Evolutionary conservation across 2,888 invertebrate species (phyloP), one percentile per base, ranked within the genome.

Genomic region (Peribatodes rhomboidaria): DNA sequence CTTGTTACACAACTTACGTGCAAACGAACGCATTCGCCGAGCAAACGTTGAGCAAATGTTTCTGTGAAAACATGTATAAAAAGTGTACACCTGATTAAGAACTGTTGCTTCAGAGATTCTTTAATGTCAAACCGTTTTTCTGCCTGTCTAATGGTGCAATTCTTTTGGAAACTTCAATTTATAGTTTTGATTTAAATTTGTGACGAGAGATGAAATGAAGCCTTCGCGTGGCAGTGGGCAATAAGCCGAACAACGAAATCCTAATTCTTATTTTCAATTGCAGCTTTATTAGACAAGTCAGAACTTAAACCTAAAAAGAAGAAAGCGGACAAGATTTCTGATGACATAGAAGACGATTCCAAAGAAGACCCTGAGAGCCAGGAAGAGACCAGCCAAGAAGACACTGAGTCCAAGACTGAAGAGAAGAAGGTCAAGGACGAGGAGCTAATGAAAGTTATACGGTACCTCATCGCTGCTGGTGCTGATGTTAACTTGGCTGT

Each of bases 381-480:
- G 67, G 72, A 56, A n/a, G 58, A 62, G 39, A 50, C 27, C 27
- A 64, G 54, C 55, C 59, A 55, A 22, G 53, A 57, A 33, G 68
- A 69, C 11, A 66, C 44, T 6, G 73, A 72, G n/a, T 70, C 73
- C 7, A 75, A 72, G 46, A 68, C 68, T 10, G 75, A 74, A 14
- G 73, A 69, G 2, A 76, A 66, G 3, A 75, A 58, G 13, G 53
- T 71, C 0, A 85, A 75, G 8, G 85, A 87, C 1, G 88, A 88
- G 14, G 85, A 89, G 49, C 71, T 90, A 1, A 68, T 90, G 59
- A 92, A 87, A 71, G 87, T 89, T 37, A 94, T 95, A 65, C 85
- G 93, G 81, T 97, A 97, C 80, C 94, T 98, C 46, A 94, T 98
- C 50, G 96, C 96, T 73, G 96, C 96, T 57, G 97, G 98, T 0